Conservation (phyloP, 2,113 vertebrate species). For the Talpa occidentalis region DNA sequence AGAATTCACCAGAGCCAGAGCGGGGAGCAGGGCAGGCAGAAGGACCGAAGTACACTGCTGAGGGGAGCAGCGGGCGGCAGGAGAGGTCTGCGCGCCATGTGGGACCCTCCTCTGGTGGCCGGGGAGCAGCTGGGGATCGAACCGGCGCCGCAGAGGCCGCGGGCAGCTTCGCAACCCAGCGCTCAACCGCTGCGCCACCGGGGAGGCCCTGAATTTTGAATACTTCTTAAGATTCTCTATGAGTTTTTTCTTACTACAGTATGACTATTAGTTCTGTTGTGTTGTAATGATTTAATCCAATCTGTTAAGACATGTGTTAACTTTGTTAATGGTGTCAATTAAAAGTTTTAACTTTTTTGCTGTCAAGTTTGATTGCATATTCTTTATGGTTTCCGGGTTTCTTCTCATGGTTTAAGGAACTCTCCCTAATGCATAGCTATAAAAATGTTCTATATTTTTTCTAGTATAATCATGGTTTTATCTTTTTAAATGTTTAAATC, state of each 20-base stretch:
- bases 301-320: slow-evolving; percentile 42
- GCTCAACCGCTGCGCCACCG: too few species aligned
- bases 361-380: slow-evolving; percentile 31
- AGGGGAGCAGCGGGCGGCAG: too few species aligned
- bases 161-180: too few species aligned
- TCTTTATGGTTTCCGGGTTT: slow-evolving; percentile 24
- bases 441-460: slow-evolving; percentile 28
- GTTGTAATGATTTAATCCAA: slow-evolving; percentile 39
- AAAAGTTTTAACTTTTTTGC: slow-evolving; percentile 30
- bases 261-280: not conserved
- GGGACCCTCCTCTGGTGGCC: too few species aligned
- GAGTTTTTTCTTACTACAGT: not conserved
- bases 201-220: slow-evolving; percentile 50
- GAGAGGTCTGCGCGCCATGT: too few species aligned
- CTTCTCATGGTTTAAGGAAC: slow-evolving; percentile 47
- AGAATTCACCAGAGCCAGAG: too few species aligned
- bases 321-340: not conserved
- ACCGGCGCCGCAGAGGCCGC: too few species aligned
- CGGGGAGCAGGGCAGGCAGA: too few species aligned
- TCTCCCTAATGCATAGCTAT: slow-evolving; percentile 12
- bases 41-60: too few species aligned
- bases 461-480: not conserved
- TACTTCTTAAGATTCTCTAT: slow-evolving; percentile 29
- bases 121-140: too few species aligned
- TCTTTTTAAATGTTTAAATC: not conserved